Conservation (phyloP, 37 sponge, comb jelly and placozoan species). For the Halisarca cf. caerulea region DNA sequence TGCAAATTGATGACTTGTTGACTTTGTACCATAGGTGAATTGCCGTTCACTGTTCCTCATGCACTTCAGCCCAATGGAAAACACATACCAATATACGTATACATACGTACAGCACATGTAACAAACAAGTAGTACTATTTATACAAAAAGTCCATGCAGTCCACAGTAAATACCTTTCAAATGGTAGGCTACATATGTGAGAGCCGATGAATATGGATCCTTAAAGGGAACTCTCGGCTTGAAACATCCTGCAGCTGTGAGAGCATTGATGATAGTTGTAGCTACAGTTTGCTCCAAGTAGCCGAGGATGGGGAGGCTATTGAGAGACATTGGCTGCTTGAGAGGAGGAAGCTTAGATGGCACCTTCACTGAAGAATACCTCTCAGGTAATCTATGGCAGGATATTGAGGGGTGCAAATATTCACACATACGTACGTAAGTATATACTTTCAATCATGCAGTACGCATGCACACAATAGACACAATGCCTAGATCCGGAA, state of each 20-base stretch:
- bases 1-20: no score
- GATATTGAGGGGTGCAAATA: no score
- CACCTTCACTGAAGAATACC: slow-evolving; percentile 52
- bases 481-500: no score
- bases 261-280: slow-evolving; percentile 71
- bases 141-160: no score
- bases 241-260: slow-evolving; percentile 79
- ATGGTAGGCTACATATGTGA: slow-evolving; percentile 83
- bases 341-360: slow-evolving; percentile 93
- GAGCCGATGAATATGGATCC: slow-evolving; percentile 72
- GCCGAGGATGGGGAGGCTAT: slow-evolving; percentile 90
- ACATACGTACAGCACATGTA: no score
- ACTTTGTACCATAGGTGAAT: no score
- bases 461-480: no score
- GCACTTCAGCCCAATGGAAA: neutral
- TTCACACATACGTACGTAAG: no score
- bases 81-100: neutral
- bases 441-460: no score
- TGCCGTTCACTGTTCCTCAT: neutral
- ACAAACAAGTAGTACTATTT: no score
- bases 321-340: slow-evolving; percentile 59
- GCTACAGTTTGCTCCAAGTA: slow-evolving; percentile 96
- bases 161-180: slow-evolving; percentile 96
- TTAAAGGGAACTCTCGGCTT: slow-evolving; percentile 94
- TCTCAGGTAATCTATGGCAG: slow-evolving; percentile 54